These are phyloP conservation scores for Pterocles burchelli DNA, from an alignment of 2,113 vertebrate genomes.

Conservation along the genomic window DNA sequence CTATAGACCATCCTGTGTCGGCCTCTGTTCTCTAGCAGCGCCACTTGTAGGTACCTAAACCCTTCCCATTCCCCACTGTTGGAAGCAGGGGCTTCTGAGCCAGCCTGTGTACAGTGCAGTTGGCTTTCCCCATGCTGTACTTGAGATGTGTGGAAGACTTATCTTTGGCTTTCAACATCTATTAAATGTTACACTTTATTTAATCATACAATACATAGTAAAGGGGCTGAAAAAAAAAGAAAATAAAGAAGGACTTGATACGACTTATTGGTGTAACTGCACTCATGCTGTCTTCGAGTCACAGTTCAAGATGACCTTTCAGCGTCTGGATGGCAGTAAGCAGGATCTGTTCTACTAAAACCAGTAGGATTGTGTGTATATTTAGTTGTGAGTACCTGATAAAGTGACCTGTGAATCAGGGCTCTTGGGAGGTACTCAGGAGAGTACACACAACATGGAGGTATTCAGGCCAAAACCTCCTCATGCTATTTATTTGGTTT, in stretches of 20 bases:
- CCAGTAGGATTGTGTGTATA: background rate
- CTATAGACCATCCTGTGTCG: accelerated
- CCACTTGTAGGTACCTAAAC: background rate
- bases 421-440: background rate
- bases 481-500: background rate
- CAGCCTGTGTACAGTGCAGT: background rate
- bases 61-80: background rate
- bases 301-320: background rate
- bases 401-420: background rate
- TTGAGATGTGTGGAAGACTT: background rate
- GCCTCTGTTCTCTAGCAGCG: background rate
- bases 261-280: background rate
- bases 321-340: background rate
- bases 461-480: background rate
- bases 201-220: background rate
- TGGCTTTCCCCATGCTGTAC: background rate
- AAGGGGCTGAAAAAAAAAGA: background rate
- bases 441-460: background rate
- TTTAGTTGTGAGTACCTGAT: background rate
- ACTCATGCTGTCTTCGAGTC: background rate
- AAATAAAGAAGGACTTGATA: background rate
- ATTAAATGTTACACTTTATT: background rate
- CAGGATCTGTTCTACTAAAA: background rate
- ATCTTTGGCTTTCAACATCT: background rate
- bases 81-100: background rate